A percentile compares a stretch with the other conserved stretches of the same genome.
Evolutionary conservation across 2,888 invertebrate species (phyloP).

Genomic region (Entomobrya proxima): DNA sequence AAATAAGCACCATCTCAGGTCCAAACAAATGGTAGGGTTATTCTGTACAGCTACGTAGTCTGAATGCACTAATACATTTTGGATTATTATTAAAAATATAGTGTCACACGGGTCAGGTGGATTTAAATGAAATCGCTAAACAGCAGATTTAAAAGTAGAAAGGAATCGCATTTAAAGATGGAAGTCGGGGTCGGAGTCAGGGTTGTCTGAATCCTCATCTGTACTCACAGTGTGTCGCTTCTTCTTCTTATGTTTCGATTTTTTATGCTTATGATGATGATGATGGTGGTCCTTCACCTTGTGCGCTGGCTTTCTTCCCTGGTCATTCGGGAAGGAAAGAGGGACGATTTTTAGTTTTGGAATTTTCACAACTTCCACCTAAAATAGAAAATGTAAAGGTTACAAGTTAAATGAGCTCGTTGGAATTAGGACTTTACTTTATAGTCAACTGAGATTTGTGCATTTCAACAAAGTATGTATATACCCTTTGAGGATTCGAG

Average conservation of each 20-base stretch:
- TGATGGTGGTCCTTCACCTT: conserved; percentile 72
- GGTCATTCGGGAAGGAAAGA: conserved; percentile 73
- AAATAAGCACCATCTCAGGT: conserved; percentile 55
- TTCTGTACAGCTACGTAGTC: not conserved
- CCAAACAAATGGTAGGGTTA: conserved; percentile 8
- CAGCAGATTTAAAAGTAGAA: not conserved
- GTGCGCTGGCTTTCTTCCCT: conserved; percentile 61
- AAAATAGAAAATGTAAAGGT: not conserved
- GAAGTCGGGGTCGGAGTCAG: conserved; percentile 78
- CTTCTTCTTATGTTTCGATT: conserved; percentile 79
- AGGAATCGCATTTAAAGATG: conserved; percentile 56
- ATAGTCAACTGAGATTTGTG: not conserved
- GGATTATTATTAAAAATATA: no score
- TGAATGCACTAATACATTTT: not conserved
- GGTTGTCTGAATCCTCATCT: conserved; percentile 80
- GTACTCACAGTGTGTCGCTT: conserved; percentile 82
- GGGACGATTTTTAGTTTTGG: conserved; percentile 79
- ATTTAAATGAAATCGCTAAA: no score
- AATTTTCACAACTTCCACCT: conserved; percentile 69
- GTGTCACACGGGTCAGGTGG: no score
- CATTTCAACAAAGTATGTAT: not conserved
- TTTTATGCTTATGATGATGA: conserved; percentile 75
- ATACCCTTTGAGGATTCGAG: conserved; percentile 58
- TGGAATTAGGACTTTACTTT: not conserved
- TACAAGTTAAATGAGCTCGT: no score